Conservation (phyloP, 2,113 vertebrate genomes). For the Pangasianodon hypophthalmus region DNA sequence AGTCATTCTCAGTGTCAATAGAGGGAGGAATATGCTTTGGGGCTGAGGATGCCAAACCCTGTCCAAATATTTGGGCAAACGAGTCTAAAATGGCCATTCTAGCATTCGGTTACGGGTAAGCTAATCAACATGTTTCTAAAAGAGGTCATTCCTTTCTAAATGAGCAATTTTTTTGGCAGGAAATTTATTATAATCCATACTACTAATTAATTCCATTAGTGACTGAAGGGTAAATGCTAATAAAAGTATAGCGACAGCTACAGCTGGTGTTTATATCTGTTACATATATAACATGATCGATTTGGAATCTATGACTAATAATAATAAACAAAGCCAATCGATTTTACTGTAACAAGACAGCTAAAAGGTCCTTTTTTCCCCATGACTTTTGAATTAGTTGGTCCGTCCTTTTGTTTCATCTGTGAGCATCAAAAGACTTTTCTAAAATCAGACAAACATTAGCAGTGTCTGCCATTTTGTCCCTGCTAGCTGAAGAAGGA, state of each 20-base stretch:
- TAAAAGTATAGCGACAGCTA: not conserved
- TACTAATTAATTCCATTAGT: conserved; percentile 73
- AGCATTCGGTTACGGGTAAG: conserved; percentile 75
- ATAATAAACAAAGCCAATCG: not conserved
- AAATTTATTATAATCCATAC: conserved; percentile 70
- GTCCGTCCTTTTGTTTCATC: not conserved
- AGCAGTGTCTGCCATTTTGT: not conserved
- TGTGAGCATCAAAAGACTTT: not conserved
- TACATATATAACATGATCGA: not conserved
- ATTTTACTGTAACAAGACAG: not conserved
- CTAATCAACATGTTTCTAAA: conserved; percentile 76
- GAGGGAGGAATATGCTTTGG: conserved; percentile 43
- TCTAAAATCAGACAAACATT: not conserved
- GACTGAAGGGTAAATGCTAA: conserved; percentile 22
- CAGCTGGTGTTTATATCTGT: not conserved
- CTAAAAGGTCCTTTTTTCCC: not conserved
- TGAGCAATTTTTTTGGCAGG: conserved; percentile 72
- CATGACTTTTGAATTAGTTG: not conserved
- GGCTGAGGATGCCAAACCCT: conserved; percentile 57
- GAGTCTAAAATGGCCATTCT: conserved; percentile 74
- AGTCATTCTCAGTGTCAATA: conserved; percentile 69
- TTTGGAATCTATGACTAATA: not conserved
- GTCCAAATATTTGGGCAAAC: conserved; percentile 70
- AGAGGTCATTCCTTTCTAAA: conserved; percentile 71
- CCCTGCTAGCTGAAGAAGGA: not conserved